These are phyloP conservation scores for Musca domestica DNA, from an alignment of 1,140 invertebrate genomes.

Conservation along the genomic window DNA sequence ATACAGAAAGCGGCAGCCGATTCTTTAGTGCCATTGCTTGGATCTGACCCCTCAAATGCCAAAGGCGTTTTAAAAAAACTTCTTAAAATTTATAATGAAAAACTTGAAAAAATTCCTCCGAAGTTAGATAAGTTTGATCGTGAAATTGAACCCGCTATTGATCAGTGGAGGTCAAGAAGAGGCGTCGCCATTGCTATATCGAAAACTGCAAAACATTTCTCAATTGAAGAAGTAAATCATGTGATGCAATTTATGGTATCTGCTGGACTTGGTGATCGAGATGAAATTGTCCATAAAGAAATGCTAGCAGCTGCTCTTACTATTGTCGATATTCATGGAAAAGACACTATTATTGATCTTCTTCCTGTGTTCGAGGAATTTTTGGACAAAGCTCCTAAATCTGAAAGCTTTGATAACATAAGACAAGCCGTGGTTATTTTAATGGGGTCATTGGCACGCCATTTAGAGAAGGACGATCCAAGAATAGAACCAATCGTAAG, in stretches of 20 bases:
- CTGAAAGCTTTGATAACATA: constrained; percentile 86
- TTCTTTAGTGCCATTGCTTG: constrained; percentile 70
- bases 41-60: constrained; percentile 58
- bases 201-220: constrained; percentile 64
- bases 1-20: constrained; percentile 76
- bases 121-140: constrained; percentile 90
- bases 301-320: constrained; percentile 93
- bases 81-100: constrained; percentile 74
- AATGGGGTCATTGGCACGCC: constrained; percentile 93
- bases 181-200: constrained; percentile 82
- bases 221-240: constrained; percentile 65
- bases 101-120: constrained; percentile 76
- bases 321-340: constrained; percentile 88
- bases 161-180: constrained; percentile 82
- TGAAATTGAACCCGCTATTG: constrained; percentile 74
- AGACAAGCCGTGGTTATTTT: constrained; percentile 94
- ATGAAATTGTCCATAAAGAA: constrained; percentile 76
- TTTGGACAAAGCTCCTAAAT: constrained; percentile 85
- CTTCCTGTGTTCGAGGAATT: constrained; percentile 89
- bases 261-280: constrained; percentile 81
- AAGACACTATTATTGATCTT: constrained; percentile 71
- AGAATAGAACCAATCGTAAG: constrained; percentile 89
- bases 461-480: constrained; percentile 87
- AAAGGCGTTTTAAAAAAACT: constrained; percentile 64
- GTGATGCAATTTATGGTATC: constrained; percentile 86